Conservation (phyloP, 2,113 vertebrate genomes). For the Tautogolabrus adspersus region DNA sequence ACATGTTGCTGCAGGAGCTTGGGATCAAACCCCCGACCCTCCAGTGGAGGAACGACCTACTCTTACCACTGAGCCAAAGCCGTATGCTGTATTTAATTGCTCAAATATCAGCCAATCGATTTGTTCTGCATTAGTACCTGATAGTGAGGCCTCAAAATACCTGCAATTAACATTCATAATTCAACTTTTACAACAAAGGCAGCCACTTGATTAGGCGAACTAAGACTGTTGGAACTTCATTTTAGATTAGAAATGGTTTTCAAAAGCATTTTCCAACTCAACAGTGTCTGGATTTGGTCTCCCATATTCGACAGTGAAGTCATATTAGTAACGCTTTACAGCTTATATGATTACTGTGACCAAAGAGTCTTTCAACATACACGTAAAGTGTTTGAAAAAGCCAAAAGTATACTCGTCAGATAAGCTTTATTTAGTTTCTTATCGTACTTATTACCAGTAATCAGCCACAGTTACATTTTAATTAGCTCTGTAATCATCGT, state of each 20-base stretch:
- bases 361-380: neutral
- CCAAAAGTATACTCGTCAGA: neutral
- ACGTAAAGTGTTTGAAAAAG: neutral
- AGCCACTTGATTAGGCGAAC: neutral
- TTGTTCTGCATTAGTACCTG: neutral
- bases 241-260: neutral
- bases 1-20: no score
- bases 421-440: neutral
- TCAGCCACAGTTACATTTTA: constrained; percentile 30
- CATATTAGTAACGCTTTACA: neutral
- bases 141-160: no score
- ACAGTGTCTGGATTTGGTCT: neutral
- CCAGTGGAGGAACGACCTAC: no score
- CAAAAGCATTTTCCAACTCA: neutral
- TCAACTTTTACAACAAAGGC: neutral
- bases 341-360: neutral
- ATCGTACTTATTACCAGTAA: constrained; percentile 21
- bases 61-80: no score
- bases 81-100: no score
- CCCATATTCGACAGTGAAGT: neutral
- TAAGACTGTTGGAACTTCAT: neutral
- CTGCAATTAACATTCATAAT: no score
- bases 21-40: no score
- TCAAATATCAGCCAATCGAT: neutral
- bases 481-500: constrained; percentile 31